phyloP scores from a whole-genome alignment of 2,888 invertebrate genomes.

The Eutolmus rufibarbis region DNA sequence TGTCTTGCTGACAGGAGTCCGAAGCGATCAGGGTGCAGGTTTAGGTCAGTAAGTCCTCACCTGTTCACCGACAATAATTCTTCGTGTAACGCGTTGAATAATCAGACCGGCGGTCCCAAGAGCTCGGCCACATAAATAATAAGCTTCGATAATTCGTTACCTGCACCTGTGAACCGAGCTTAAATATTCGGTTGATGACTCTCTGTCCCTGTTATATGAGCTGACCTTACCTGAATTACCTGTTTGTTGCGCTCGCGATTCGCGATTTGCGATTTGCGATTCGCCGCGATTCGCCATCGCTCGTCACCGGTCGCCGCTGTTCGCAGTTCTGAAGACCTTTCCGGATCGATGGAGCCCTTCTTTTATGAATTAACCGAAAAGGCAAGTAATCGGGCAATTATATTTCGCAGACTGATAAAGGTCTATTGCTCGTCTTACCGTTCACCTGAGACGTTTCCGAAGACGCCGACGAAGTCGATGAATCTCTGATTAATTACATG shows the following conservation, averaged over 20 bases:
- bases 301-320: neutral
- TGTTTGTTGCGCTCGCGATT: neutral
- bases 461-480: neutral
- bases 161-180: conserved; percentile 17
- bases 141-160: conserved; percentile 9
- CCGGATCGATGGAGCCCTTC: neutral
- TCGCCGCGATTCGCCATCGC: neutral
- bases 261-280: neutral
- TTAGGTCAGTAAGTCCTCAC: conserved; percentile 26
- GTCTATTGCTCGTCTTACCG: neutral
- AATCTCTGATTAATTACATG: neutral
- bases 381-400: neutral
- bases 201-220: neutral
- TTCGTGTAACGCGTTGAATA: neutral
- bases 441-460: neutral
- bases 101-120: neutral
- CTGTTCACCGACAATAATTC: neutral
- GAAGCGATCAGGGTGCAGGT: conserved; percentile 2
- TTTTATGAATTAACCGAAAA: neutral
- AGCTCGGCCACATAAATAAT: conserved; percentile 30
- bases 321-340: neutral
- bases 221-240: conserved; percentile 26
- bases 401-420: neutral
- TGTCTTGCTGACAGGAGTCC: conserved; percentile 26
- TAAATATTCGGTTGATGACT: conserved; percentile 12